Conservation (phyloP, 2,888 invertebrate genomes). For the Isotomurus palustris region DNA sequence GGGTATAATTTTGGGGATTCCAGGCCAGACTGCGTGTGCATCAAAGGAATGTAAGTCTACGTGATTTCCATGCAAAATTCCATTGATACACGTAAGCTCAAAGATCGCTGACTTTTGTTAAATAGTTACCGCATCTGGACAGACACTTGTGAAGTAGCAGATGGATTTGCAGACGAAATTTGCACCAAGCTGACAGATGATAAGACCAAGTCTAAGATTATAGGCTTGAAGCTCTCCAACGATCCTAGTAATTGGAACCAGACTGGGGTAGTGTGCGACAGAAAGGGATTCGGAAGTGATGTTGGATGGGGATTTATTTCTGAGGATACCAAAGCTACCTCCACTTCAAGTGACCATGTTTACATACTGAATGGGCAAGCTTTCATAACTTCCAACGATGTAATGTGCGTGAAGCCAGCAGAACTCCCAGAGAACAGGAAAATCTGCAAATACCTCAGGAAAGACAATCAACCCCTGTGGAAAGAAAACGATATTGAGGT, state of each 20-base stretch:
- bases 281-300: slow-evolving; percentile 7
- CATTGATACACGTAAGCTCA: not conserved
- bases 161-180: slow-evolving; percentile 37
- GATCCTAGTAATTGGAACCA: slow-evolving; percentile 27
- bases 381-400: slow-evolving; percentile 2
- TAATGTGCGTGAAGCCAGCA: slow-evolving; percentile 28
- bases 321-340: slow-evolving; percentile 12
- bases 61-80: not conserved
- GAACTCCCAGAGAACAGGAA: slow-evolving; percentile 16
- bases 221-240: slow-evolving; percentile 30
- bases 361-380: slow-evolving; percentile 30
- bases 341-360: slow-evolving; percentile 18
- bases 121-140: slow-evolving; percentile 36
- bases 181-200: slow-evolving; percentile 33
- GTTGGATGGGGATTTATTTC: slow-evolving; percentile 22
- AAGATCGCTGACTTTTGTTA: not conserved
- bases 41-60: slow-evolving; percentile 37
- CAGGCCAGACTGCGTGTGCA: slow-evolving; percentile 34
- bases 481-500: slow-evolving; percentile 15
- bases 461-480: slow-evolving; percentile 23
- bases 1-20: slow-evolving; percentile 28
- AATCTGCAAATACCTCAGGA: slow-evolving; percentile 25
- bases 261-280: slow-evolving; percentile 25
- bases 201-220: slow-evolving; percentile 15
- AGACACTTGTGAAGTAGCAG: slow-evolving; percentile 37